phyloP scores from a whole-genome alignment of 2,797 vertebrate species.

The Halcyon chelicuti region DNA sequence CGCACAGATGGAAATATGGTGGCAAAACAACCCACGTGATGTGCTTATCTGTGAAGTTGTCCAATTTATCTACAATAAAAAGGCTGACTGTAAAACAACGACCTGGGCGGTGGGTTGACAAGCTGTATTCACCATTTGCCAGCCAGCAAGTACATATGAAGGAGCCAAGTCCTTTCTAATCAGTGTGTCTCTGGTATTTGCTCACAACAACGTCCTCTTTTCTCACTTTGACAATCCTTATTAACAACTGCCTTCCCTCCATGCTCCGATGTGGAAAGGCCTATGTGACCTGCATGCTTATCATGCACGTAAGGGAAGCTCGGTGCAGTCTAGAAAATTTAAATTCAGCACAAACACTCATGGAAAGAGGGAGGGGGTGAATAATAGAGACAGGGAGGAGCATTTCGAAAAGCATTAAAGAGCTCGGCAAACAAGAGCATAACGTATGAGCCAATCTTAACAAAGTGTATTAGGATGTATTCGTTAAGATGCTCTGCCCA shows the following conservation, averaged over 20 bases:
- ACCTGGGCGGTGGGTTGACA: conserved; percentile 12
- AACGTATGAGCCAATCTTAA: rapidly evolving
- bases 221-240: conserved; percentile 58
- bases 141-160: background rate
- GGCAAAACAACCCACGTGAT: background rate
- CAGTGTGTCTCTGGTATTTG: conserved; percentile 35
- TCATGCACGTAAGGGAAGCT: background rate
- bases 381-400: background rate
- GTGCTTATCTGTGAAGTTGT: background rate
- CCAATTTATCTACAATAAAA: background rate
- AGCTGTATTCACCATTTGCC: conserved; percentile 1
- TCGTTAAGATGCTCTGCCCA: background rate
- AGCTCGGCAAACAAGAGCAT: background rate
- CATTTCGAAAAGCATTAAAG: background rate
- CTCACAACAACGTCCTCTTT: background rate
- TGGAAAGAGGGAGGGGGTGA: background rate
- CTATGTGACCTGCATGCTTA: conserved; percentile 29
- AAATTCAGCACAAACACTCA: background rate
- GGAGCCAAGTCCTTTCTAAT: background rate
- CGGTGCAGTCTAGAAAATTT: background rate
- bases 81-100: background rate
- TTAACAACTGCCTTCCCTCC: conserved; percentile 33
- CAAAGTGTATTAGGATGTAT: too few species aligned
- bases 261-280: background rate
- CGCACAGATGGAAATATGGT: rapidly evolving